Base-by-base conservation (phyloP, 2,113 vertebrate genomes). In the Ciconia boyciana region DNA sequence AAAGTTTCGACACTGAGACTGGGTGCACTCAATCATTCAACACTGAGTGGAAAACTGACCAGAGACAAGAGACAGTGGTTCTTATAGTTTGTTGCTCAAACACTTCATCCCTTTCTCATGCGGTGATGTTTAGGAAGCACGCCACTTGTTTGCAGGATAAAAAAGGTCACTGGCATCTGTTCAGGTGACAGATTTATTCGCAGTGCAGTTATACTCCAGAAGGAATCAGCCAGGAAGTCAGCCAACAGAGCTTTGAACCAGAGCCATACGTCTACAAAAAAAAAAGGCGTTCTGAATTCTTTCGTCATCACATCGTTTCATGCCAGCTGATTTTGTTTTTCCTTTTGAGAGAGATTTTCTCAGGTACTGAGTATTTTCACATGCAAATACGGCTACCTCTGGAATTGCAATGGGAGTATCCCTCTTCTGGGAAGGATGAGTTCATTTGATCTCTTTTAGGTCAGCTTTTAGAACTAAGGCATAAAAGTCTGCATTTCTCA, bases 181-280 rank as follows among this genome's bases (percentile, higher is more conserved):
- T 70, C 60, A 66, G n/a, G 34, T 77, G 44, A 54, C 41, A 89
- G 32, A 60, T 80, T 81, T 77, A 58, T 78, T 66, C 89, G 55
- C 51, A 92, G 13, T 62, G 22, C 21, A 51, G 49, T 64, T 88
- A 32, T 16, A 43, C 7, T 62, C 32, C 46, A 78, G 36, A 86
- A 87, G 29, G 46, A 92, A 93, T 32, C 25, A 84, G 7, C 4
- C 36, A 81, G 7, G 12, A 13, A 81, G 21, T 83, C 10, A 86
- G 34, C 5, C 60, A 83, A 66, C 22, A 77, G 28, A 86, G 28
- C 19, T 76, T 31, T 83, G 65, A 93, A 85, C 4, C 12, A 79
- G 44, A 85, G 36, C 28, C 29, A 48, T 10, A 46, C 0, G 1
- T 55, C 11, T 51, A 19, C 1, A 32, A 21, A 8, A 39, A n/a